Evolutionary conservation across 2,113 vertebrate species (phyloP), one percentile per base, ranked within the genome.

Genomic region (Rhinoptilus africanus): DNA sequence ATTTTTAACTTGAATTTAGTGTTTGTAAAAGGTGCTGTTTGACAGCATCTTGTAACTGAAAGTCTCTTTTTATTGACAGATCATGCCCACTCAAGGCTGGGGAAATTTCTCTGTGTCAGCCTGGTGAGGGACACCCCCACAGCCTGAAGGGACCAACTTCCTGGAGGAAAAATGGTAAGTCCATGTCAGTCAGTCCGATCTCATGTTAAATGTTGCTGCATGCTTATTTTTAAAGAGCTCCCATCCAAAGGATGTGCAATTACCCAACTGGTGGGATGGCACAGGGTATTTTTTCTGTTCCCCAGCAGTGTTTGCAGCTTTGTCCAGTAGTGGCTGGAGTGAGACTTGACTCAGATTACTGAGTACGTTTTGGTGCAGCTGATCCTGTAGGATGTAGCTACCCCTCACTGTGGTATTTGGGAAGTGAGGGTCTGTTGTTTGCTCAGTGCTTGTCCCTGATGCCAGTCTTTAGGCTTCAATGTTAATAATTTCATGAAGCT

Each of bases 401-500:
- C 47, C 63, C 47, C 27, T 72, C 28, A 16, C 21, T 20, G 45
- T 16, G 43, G 53, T 56, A 67, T 69, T 37, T 56, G 73, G 75
- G 30, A 82, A 67, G 34, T 0, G 3, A 87, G 59, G 35, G 14
- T 79, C 67, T 77, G 20, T 72, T 86, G 56, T 67, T 90, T 82
- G 80, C 72, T 88, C 71, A 17, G 41, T 64, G 64, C 54, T 75
- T 4, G 1, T 57, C 68, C 34, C 39, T 51, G 34, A 17, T 5
- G 5, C 56, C 77, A 60, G 0, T 85, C 87, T 94, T 78, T 34
- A 83, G 87, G 32, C 73, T 41, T 69, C 59, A n/a, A 2, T 87
- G 94, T 77, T 96, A 94, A 93, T 91, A 39, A 89, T 94, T 96
- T 96, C 68, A 51, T n/a, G 66, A 92, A 91, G 85, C 93, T 93